Evolutionary conservation across 1,140 invertebrate genomes (phyloP).

Genomic region (Diabrotica virgifera): DNA sequence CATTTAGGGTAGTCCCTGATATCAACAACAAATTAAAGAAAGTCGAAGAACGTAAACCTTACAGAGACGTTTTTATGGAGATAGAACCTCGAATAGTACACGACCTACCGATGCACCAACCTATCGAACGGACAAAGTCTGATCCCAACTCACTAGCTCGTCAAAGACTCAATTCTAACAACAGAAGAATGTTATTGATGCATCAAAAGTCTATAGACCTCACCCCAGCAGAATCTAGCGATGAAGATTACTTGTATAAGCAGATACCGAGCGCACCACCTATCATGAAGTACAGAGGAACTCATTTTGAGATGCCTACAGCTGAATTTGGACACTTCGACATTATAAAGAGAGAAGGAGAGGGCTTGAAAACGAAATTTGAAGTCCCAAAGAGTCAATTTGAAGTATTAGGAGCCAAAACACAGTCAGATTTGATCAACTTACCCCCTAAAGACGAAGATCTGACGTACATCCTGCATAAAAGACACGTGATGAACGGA

Average conservation of each 20-base stretch:
- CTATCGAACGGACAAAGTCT: slow-evolving; percentile 78
- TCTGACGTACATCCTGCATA: slow-evolving; percentile 79
- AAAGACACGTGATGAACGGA: slow-evolving; percentile 78
- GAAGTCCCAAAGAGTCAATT: slow-evolving; percentile 59
- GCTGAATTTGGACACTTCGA: slow-evolving; percentile 66
- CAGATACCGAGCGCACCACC: slow-evolving; percentile 69
- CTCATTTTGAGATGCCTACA: slow-evolving; percentile 48
- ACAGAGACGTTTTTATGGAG: slow-evolving; percentile 44
- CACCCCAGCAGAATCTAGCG: slow-evolving; percentile 76
- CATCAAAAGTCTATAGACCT: slow-evolving; percentile 84
- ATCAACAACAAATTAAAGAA: slow-evolving; percentile 33
- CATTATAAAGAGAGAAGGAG: slow-evolving; percentile 53
- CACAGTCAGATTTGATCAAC: slow-evolving; percentile 48
- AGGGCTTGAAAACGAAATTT: slow-evolving; percentile 48
- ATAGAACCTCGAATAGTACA: slow-evolving; percentile 43
- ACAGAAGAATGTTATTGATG: slow-evolving; percentile 71
- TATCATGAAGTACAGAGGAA: slow-evolving; percentile 53
- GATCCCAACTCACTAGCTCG: slow-evolving; percentile 74
- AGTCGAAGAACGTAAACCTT: slow-evolving; percentile 35
- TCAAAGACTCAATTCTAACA: slow-evolving; percentile 66
- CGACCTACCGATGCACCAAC: slow-evolving; percentile 55
- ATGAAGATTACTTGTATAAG: slow-evolving; percentile 71
- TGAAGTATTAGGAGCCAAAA: slow-evolving; percentile 46
- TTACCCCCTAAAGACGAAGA: slow-evolving; percentile 59
- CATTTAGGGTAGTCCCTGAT: slow-evolving; percentile 41